phyloP scores from a whole-genome alignment of 1,140 invertebrate species.

The Scaptomyza hsui region DNA sequence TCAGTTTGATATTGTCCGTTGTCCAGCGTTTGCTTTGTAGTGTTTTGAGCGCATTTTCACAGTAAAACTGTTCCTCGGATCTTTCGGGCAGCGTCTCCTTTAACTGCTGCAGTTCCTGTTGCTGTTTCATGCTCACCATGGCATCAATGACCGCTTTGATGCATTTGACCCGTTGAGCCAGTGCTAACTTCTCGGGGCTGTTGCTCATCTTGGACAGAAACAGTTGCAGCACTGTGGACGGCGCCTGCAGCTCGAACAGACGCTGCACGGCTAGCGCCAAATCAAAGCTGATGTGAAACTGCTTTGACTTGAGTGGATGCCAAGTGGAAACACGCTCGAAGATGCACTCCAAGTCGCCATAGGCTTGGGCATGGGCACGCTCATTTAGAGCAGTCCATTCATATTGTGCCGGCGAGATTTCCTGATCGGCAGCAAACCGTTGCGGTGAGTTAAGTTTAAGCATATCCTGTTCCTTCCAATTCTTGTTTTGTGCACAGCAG shows the following conservation, averaged over 20 bases:
- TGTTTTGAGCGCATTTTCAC: conserved; percentile 76
- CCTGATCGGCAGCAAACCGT: conserved; percentile 66
- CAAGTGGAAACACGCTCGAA: conserved; percentile 79
- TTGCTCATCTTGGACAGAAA: conserved; percentile 80
- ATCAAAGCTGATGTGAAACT: conserved; percentile 81
- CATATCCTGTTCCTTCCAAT: conserved; percentile 80
- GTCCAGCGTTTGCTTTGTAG: conserved; percentile 82
- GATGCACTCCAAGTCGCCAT: conserved; percentile 75
- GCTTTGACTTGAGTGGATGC: conserved; percentile 75
- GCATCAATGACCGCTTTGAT: conserved; percentile 78
- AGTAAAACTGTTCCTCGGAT: conserved; percentile 80
- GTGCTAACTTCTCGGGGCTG: conserved; percentile 62
- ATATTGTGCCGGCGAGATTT: conserved; percentile 75
- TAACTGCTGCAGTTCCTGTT: conserved; percentile 69
- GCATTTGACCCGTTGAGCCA: conserved; percentile 74
- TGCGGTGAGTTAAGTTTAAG: conserved; percentile 61
- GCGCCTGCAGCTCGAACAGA: conserved; percentile 69
- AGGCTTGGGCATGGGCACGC: conserved; percentile 74
- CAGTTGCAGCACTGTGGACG: conserved; percentile 65
- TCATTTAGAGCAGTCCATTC: conserved; percentile 83
- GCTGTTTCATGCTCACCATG: conserved; percentile 71
- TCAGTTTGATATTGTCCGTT: conserved; percentile 78
- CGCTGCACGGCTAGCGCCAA: conserved; percentile 70
- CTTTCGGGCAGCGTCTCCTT: conserved; percentile 66
- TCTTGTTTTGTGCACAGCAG: conserved; percentile 71